A percentile compares a stretch with the other conserved stretches of the same genome.
Conservation (phyloP, 2,797 vertebrate genomes). For the Potorous gilbertii region DNA sequence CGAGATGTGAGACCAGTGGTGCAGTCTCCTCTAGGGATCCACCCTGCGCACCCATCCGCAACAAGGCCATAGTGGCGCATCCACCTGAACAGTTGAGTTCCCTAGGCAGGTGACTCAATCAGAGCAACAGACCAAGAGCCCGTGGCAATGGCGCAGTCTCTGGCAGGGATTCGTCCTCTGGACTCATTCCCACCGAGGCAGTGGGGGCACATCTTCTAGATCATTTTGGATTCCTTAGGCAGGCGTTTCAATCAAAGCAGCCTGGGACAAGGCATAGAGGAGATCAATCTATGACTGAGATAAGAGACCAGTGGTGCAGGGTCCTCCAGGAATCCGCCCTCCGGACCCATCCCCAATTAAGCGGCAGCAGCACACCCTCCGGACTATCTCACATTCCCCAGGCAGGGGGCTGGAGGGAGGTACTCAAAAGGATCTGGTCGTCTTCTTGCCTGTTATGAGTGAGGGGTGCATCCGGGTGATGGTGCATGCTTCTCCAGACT, state of each 20-base stretch:
- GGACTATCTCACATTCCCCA: neutral
- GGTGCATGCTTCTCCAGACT: neutral
- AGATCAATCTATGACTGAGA: neutral
- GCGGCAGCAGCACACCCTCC: neutral
- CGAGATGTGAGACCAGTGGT: too few species aligned
- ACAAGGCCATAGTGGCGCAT: too few species aligned
- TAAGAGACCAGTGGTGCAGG: neutral
- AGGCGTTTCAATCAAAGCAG: neutral
- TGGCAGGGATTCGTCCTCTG: neutral
- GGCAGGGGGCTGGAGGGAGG: neutral
- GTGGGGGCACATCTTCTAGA: fast-evolving
- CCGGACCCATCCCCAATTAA: neutral
- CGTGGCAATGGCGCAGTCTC: too few species aligned
- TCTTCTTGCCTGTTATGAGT: neutral
- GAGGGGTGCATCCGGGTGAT: neutral
- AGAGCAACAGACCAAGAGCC: too few species aligned
- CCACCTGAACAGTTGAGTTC: too few species aligned
- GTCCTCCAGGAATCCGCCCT: neutral
- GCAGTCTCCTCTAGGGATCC: too few species aligned
- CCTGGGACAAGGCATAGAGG: neutral
- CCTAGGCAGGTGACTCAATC: too few species aligned
- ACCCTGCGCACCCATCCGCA: too few species aligned
- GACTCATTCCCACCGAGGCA: fast-evolving
- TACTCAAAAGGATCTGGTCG: neutral
- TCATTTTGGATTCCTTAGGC: neutral